Conservation (phyloP, 2,113 vertebrate species). For the Chrysemys picta region DNA sequence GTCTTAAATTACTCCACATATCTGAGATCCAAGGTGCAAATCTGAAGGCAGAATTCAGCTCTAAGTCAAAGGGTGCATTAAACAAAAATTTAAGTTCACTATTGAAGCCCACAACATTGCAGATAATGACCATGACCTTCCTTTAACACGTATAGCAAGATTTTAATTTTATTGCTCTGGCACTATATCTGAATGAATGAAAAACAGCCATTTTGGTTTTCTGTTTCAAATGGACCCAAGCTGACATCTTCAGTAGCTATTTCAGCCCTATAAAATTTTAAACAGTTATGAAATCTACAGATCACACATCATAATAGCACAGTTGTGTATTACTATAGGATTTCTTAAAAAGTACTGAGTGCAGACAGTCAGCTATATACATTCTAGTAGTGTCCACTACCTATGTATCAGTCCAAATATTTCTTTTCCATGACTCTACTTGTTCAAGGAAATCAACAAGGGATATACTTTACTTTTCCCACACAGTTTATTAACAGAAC, state of each 20-base stretch:
- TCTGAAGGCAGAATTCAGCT: neutral
- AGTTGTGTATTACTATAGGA: neutral
- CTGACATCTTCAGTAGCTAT: neutral
- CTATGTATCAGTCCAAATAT: neutral
- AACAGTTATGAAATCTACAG: neutral
- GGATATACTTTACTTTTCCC: neutral
- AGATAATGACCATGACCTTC: neutral
- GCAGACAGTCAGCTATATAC: neutral
- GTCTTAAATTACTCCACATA: neutral
- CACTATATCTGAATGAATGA: neutral
- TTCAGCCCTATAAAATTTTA: neutral
- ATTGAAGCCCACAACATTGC: neutral
- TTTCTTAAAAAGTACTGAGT: neutral
- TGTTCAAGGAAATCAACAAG: neutral
- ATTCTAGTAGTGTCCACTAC: neutral
- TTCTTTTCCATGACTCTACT: neutral
- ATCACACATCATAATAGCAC: accelerated
- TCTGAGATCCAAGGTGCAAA: neutral
- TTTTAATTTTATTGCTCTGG: neutral
- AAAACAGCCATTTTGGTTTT: neutral
- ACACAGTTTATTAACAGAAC: neutral
- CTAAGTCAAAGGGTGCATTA: neutral
- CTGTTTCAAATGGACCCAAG: neutral
- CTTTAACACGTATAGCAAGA: neutral
- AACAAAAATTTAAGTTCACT: neutral